Evolutionary conservation across 2,888 invertebrate species (phyloP).

Genomic region (Parascotia fuliginaria): DNA sequence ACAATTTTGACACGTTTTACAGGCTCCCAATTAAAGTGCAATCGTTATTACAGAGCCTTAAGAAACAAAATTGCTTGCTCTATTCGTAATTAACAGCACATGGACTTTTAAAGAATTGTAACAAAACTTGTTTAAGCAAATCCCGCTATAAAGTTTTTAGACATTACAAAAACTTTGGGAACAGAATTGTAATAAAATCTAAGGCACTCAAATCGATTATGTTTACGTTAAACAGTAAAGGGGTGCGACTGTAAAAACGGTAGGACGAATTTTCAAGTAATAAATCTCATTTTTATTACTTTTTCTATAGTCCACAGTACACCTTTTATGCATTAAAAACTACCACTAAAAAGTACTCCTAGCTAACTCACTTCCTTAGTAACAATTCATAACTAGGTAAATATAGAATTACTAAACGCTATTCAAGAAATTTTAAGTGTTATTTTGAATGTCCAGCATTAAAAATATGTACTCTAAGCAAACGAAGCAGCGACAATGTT

Average conservation of each 20-base stretch:
- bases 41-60: slow-evolving; percentile 26
- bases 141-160: slow-evolving; percentile 63
- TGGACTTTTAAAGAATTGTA: slow-evolving; percentile 57
- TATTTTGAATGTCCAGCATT: too few relatives aligned
- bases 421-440: too few relatives aligned
- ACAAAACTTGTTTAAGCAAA: slow-evolving; percentile 64
- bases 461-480: too few relatives aligned
- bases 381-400: too few relatives aligned
- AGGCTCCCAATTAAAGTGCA: background rate
- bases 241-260: slow-evolving; percentile 71
- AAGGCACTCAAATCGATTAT: slow-evolving; percentile 62
- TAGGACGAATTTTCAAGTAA: slow-evolving; percentile 62
- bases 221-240: slow-evolving; percentile 58
- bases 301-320: slow-evolving; percentile 17
- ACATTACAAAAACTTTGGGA: slow-evolving; percentile 54
- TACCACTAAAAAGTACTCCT: too few relatives aligned
- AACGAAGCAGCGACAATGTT: too few relatives aligned
- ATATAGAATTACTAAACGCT: too few relatives aligned
- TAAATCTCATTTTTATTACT: slow-evolving; percentile 40
- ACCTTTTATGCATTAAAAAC: slow-evolving; percentile 10
- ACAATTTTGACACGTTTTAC: slow-evolving; percentile 1
- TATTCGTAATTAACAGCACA: background rate
- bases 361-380: too few relatives aligned
- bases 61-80: slow-evolving; percentile 30
- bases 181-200: slow-evolving; percentile 60